Evolutionary conservation across 2,797 vertebrate species (phyloP), one percentile per base, ranked within the genome.

Genomic region (Lagocephalus sceleratus): DNA sequence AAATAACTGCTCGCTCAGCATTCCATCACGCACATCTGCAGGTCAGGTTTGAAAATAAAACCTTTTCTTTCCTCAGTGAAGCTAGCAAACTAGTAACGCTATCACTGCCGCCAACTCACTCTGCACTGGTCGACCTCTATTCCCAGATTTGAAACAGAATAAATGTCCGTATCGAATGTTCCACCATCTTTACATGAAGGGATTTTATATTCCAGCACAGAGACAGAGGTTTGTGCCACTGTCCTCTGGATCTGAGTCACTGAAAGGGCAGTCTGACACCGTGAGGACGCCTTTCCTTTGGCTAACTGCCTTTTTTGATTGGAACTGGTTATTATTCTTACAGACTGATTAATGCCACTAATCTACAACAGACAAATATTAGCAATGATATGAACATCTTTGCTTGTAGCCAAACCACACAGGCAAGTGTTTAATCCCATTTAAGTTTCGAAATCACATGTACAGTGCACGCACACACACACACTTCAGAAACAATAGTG

Each of bases 401-500:
- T 49, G 47, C 52, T 66, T 35, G 46, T 39, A 61, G 51, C 35
- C 40, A 50, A 46, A 70, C 15, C 44, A 44, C 57, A 69, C 42
- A 39, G 52, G 66, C 64, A 57, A 70, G 35, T 42, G 44, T 35
- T 62, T 75, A 79, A 80, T 76, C 73, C 71, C 59, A 64, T 71
- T 54, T 56, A 32, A 75, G 64, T 81, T 75, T 86, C 73, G 66
- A 74, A 82, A 84, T 79, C 57, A 64, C 75, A 77, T 70, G 58
- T 61, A 68, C 76, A 71, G 78, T 57, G 64, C 49, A 65, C 56
- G 60, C 51, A 7, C 51, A 60, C 60, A 61, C 60, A 54, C 51
- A 60, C 58, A 61, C 59, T 52, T 60, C 51, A 58, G 62, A 70
- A 89, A 91, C 88, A 90, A 91, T 86, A 87, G 87, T 52, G 85